A percentile compares a stretch with the other conserved stretches of the same genome.
phyloP scores from a whole-genome alignment of 92 coral and sea anemone genomes.

The Diadumene lineata region DNA sequence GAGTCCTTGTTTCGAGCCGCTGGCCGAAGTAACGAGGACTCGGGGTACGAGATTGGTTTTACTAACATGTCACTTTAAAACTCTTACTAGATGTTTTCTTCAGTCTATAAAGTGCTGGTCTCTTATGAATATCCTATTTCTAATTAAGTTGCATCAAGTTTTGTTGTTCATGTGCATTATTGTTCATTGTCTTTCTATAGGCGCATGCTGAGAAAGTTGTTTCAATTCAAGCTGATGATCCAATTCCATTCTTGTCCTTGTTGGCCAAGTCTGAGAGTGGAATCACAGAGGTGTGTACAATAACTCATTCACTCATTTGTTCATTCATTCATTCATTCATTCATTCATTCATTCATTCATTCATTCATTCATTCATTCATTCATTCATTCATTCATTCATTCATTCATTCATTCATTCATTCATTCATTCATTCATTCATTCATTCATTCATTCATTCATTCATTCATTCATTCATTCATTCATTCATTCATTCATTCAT shows the following conservation, averaged over 20 bases:
- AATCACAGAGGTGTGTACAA: slow-evolving; percentile 75
- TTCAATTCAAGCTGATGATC: slow-evolving; percentile 95
- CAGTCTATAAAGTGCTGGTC: too few relatives aligned
- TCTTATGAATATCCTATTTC: too few relatives aligned
- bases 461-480: background rate
- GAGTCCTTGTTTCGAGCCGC: too few relatives aligned
- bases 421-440: background rate
- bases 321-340: background rate
- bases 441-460: background rate
- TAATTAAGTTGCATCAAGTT: too few relatives aligned
- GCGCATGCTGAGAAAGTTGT: slow-evolving; percentile 81
- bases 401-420: background rate
- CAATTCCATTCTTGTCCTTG: slow-evolving; percentile 91
- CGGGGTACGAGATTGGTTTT: too few relatives aligned
- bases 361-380: background rate
- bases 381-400: background rate
- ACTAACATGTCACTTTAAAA: too few relatives aligned
- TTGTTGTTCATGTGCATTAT: too few relatives aligned
- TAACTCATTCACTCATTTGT: background rate
- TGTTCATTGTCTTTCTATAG: slow-evolving; percentile 35
- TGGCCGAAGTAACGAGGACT: too few relatives aligned
- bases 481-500: background rate
- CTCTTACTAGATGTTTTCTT: too few relatives aligned
- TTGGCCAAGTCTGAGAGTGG: slow-evolving; percentile 90
- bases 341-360: background rate